A percentile compares a stretch with the other conserved stretches of the same genome.
Conservation (phyloP, 2,797 vertebrate species). For the Poeciliopsis infans region DNA sequence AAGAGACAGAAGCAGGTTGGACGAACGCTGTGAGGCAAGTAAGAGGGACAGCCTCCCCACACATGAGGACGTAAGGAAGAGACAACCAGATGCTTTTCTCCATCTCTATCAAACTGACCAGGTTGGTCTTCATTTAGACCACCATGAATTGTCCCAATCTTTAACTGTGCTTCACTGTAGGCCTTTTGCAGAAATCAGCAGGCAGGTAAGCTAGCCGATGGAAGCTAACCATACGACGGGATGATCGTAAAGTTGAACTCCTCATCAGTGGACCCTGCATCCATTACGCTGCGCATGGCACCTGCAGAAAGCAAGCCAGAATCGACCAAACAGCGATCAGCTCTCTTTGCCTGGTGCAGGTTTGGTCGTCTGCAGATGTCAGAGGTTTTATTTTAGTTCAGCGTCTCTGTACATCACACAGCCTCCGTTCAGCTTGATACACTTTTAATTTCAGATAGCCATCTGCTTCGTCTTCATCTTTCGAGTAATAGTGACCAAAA, state of each 20-base stretch:
- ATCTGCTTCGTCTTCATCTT: no score
- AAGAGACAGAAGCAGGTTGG: conserved; percentile 35
- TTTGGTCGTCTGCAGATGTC: no score
- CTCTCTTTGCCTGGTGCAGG: no score
- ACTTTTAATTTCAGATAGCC: no score
- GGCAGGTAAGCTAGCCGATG: not conserved
- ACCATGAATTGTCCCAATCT: not conserved
- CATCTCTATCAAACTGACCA: not conserved
- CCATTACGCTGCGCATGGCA: no score
- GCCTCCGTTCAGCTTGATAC: no score
- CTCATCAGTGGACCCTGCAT: not conserved
- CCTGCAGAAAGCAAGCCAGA: no score
- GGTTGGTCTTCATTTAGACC: not conserved
- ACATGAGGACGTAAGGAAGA: not conserved
- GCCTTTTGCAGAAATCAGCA: not conserved
- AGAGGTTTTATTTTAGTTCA: no score
- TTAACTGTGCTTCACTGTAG: not conserved
- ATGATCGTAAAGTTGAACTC: not conserved
- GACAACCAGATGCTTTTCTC: not conserved
- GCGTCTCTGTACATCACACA: no score
- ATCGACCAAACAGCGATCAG: no score
- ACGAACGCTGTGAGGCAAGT: conserved; percentile 6
- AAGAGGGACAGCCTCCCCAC: conserved; percentile 23
- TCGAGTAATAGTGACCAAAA: no score
- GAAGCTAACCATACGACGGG: not conserved